Evolutionary conservation across 2,888 invertebrate genomes (phyloP).

Genomic region (Pegoplata infirma): DNA sequence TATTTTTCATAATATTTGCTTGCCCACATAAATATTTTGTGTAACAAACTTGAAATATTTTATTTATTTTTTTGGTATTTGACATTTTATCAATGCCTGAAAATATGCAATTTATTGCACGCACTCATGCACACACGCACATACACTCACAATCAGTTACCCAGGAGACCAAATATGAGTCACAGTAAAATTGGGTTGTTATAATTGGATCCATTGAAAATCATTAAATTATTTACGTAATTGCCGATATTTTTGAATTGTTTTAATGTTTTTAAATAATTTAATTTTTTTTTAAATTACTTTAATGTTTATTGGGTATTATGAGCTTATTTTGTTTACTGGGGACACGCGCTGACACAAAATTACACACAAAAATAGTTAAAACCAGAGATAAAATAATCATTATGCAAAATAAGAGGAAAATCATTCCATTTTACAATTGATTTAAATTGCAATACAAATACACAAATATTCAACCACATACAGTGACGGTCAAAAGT

Average conservation of each 20-base stretch:
- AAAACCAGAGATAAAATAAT: slow-evolving; percentile 17
- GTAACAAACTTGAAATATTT: slow-evolving; percentile 1
- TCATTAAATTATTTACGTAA: too few relatives aligned
- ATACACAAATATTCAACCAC: slow-evolving; percentile 7
- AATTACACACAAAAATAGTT: too few relatives aligned
- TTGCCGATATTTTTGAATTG: too few relatives aligned
- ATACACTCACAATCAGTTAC: not conserved
- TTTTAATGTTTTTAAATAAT: too few relatives aligned
- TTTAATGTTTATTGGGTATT: too few relatives aligned
- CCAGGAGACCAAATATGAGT: too few relatives aligned
- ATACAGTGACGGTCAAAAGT: not conserved
- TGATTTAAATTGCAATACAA: slow-evolving; percentile 38
- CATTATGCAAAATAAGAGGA: slow-evolving; percentile 3
- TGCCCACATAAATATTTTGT: slow-evolving; percentile 7
- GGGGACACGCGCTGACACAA: too few relatives aligned
- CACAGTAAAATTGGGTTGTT: too few relatives aligned
- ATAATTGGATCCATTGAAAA: too few relatives aligned
- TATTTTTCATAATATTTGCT: not conserved
- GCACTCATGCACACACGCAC: not conserved
- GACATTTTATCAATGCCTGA: slow-evolving; percentile 41
- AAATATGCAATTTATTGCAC: slow-evolving; percentile 35
- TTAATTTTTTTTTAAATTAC: too few relatives aligned
- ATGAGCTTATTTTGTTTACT: too few relatives aligned
- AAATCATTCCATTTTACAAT: not conserved
- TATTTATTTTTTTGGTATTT: too few relatives aligned